Percentiles rank a stretch among this genome's conserved stretches.
Conservation (phyloP, 2,888 invertebrate genomes). For the Amphimallon solstitiale region DNA sequence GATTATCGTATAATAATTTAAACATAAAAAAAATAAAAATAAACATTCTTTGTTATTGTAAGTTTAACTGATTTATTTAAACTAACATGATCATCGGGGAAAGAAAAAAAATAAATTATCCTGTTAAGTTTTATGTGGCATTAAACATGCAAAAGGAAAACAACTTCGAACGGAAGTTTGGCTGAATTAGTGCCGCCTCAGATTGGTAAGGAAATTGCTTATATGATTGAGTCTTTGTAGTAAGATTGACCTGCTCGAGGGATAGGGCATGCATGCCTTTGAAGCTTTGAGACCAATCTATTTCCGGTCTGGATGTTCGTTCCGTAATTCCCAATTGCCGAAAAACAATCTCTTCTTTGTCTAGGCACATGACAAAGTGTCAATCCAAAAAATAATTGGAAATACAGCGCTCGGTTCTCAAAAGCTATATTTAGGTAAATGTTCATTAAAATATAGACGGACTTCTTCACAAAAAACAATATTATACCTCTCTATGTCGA, state of each 20-base stretch:
- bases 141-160: background rate
- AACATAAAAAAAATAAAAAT: too few species aligned
- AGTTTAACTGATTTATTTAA: too few species aligned
- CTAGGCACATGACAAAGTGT: background rate
- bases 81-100: too few species aligned
- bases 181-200: slow-evolving; percentile 5
- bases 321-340: slow-evolving; percentile 15
- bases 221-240: slow-evolving; percentile 25
- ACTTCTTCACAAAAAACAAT: too few species aligned
- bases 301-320: slow-evolving; percentile 15
- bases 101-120: too few species aligned
- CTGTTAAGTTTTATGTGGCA: background rate
- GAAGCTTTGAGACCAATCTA: slow-evolving; percentile 21
- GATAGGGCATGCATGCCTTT: slow-evolving; percentile 14
- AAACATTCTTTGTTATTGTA: too few species aligned
- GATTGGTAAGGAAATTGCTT: slow-evolving; percentile 28
- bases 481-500: too few species aligned
- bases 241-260: slow-evolving; percentile 17
- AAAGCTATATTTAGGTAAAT: too few species aligned
- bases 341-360: slow-evolving; percentile 21
- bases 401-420: too few species aligned
- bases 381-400: too few species aligned
- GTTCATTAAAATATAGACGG: too few species aligned
- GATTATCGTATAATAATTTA: too few species aligned
- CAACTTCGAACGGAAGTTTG: slow-evolving; percentile 10